Evolutionary conservation across 2,113 vertebrate species (phyloP).

Genomic region (Felis catus): DNA sequence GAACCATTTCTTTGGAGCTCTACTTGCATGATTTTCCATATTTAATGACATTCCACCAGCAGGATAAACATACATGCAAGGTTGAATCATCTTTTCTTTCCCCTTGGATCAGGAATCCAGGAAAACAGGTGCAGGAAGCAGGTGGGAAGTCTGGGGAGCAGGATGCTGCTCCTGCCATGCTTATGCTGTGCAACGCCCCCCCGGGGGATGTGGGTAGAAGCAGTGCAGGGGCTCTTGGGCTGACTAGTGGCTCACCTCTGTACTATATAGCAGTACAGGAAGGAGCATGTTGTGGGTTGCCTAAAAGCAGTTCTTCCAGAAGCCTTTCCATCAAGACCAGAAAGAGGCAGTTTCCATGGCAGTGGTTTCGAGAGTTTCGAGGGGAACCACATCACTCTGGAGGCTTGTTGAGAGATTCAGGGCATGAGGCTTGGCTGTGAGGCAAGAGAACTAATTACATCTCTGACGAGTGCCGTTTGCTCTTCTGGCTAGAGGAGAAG

Average conservation of each 20-base stretch:
- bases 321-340: conserved; percentile 31
- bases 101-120: conserved; percentile 68
- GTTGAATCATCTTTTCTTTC: conserved; percentile 75
- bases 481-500: not conserved
- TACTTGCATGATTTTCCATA: conserved; percentile 76
- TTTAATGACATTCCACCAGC: conserved; percentile 77
- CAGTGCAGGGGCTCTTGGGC: not conserved
- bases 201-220: not conserved
- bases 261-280: not conserved
- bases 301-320: not conserved
- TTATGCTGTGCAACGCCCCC: not conserved
- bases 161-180: conserved; percentile 50
- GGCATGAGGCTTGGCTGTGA: not conserved
- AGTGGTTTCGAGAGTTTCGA: not conserved
- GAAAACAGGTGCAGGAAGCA: conserved; percentile 77
- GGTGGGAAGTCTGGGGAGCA: conserved; percentile 71
- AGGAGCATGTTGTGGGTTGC: not conserved
- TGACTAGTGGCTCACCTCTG: not conserved
- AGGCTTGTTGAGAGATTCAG: not conserved
- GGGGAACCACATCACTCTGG: not conserved
- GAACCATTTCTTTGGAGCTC: conserved; percentile 65
- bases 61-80: conserved; percentile 76
- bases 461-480: not conserved
- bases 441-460: not conserved
- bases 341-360: not conserved